These are phyloP conservation scores for Pararge aegeria DNA, from an alignment of 1,140 invertebrate genomes.

Conservation along the genomic window DNA sequence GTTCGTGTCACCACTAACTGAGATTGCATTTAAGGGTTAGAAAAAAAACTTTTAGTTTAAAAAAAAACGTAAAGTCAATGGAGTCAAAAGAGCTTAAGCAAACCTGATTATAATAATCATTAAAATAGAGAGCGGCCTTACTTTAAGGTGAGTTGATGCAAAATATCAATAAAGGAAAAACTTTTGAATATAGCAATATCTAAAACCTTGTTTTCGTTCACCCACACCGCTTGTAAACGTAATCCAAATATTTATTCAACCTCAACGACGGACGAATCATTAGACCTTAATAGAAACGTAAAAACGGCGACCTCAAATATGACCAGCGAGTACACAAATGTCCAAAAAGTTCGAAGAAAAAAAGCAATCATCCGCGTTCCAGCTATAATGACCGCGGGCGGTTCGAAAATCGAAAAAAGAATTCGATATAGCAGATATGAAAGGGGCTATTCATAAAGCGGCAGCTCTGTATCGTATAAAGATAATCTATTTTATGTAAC, in stretches of 20 bases:
- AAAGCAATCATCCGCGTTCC: constrained; percentile 63
- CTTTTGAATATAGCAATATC: not conserved
- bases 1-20: too few relatives aligned
- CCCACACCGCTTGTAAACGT: not conserved
- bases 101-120: too few relatives aligned
- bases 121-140: too few relatives aligned
- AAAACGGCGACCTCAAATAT: constrained; percentile 18
- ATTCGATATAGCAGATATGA: constrained; percentile 64
- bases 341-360: constrained; percentile 57
- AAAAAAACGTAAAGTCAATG: too few relatives aligned
- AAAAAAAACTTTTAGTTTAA: too few relatives aligned
- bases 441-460: constrained; percentile 69
- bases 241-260: constrained; percentile 8
- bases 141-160: not conserved
- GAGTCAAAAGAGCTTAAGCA: too few relatives aligned
- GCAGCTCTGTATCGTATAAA: constrained; percentile 67
- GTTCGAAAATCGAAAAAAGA: constrained; percentile 48
- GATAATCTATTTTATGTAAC: constrained; percentile 78
- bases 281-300: constrained; percentile 7
- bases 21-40: too few relatives aligned
- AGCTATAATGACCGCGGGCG: constrained; percentile 45
- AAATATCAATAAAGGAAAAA: not conserved
- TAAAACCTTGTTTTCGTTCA: not conserved
- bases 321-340: constrained; percentile 32
- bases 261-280: constrained; percentile 6